Conservation (phyloP, 2,888 invertebrate genomes). For the Epinotia bilunana region DNA sequence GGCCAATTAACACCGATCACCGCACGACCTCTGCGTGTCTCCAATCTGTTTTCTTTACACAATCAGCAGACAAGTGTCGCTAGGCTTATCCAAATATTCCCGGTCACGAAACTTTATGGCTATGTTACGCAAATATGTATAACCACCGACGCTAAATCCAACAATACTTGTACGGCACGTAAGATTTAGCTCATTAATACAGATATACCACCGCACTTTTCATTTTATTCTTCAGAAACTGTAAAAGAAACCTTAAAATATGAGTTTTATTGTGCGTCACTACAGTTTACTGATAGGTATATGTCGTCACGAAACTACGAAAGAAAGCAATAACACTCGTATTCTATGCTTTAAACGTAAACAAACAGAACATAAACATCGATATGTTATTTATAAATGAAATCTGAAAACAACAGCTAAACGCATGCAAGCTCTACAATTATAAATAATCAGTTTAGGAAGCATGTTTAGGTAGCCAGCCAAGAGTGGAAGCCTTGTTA, state of each 20-base stretch:
- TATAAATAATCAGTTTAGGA: conserved; percentile 11
- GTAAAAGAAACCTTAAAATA: background rate
- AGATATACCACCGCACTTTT: background rate
- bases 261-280: background rate
- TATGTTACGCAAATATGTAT: conserved; percentile 1
- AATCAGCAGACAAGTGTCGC: conserved; percentile 4
- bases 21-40: conserved; percentile 63
- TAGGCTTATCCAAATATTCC: conserved; percentile 3
- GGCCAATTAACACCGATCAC: conserved; percentile 70
- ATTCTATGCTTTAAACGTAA: conserved; percentile 18
- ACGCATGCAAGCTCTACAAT: conserved; percentile 29
- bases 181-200: background rate
- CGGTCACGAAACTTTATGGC: conserved; percentile 4
- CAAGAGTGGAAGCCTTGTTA: conserved; percentile 58
- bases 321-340: conserved; percentile 23
- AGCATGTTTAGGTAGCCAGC: conserved; percentile 51
- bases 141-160: background rate
- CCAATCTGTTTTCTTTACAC: conserved; percentile 47
- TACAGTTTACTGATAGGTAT: background rate
- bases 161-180: background rate
- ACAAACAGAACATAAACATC: conserved; percentile 28
- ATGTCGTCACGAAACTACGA: background rate
- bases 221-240: background rate
- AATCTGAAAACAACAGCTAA: conserved; percentile 16
- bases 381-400: conserved; percentile 13